Evolutionary conservation across 2,113 vertebrate genomes (phyloP).

Genomic region (Prunella himalayana): DNA sequence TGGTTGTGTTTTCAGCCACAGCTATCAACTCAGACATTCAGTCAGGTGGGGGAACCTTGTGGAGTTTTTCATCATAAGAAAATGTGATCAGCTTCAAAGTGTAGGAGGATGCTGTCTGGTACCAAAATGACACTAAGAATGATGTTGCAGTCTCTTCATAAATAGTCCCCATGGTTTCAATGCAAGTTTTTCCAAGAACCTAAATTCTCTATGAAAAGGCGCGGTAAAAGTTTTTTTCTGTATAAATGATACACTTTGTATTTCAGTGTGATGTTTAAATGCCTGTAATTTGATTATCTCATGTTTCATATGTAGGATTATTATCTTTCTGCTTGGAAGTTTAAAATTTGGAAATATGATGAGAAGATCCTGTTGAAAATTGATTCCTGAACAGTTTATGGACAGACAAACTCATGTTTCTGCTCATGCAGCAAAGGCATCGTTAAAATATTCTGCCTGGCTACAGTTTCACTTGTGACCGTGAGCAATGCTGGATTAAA

Average conservation of each 20-base stretch:
- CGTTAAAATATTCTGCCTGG: not conserved
- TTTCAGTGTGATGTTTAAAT: not conserved
- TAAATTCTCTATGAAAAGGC: not conserved
- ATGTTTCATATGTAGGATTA: not conserved
- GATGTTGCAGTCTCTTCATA: not conserved
- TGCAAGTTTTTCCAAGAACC: not conserved
- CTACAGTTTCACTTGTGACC: not conserved
- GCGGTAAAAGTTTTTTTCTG: not conserved
- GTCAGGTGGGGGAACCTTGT: not conserved
- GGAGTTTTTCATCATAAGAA: not conserved
- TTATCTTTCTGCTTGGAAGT: not conserved
- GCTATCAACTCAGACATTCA: not conserved
- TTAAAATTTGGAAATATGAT: not conserved
- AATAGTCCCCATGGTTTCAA: not conserved
- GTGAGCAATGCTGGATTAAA: not conserved
- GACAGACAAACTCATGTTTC: not conserved
- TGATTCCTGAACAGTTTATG: not conserved
- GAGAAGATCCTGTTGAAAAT: not conserved
- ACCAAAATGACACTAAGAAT: not conserved
- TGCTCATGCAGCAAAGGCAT: not conserved
- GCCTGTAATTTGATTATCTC: not conserved
- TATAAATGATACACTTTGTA: not conserved
- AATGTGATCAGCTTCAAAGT: not conserved
- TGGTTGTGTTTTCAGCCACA: not conserved
- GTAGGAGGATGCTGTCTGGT: not conserved